Percentiles rank a stretch among this genome's conserved stretches.
These are phyloP conservation scores for Andinoacara biseriatus DNA, from an alignment of 2,113 vertebrate genomes.

Conservation along the genomic window DNA sequence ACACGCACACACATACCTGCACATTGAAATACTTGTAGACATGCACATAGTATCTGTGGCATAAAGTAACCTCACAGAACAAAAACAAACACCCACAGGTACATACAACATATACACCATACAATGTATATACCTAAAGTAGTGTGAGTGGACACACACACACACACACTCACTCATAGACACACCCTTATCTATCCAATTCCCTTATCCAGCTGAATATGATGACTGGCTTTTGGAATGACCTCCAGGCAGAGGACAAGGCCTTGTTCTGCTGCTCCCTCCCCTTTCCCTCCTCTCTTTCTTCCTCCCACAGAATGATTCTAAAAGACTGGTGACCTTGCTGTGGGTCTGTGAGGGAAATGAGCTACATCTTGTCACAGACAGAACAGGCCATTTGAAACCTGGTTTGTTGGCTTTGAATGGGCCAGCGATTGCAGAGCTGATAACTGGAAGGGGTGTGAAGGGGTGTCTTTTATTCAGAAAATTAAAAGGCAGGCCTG, in stretches of 20 bases:
- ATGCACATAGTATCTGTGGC: conserved; percentile 38
- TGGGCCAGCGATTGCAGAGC: conserved; percentile 84
- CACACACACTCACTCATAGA: conserved; percentile 24
- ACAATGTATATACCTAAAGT: background rate
- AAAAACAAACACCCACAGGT: conserved; percentile 30
- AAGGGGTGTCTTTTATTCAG: conserved; percentile 86
- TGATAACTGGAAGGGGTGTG: conserved; percentile 83
- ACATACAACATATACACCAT: conserved; percentile 2
- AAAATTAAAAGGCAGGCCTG: conserved; percentile 90
- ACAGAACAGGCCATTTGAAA: conserved; percentile 91
- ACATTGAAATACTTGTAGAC: conserved; percentile 24
- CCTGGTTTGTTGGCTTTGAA: conserved; percentile 91
- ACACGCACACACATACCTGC: background rate
- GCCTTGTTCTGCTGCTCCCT: conserved; percentile 87
- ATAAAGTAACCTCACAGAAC: conserved; percentile 3
- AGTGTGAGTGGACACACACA: background rate
- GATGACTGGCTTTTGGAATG: conserved; percentile 88
- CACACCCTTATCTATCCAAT: conserved; percentile 74
- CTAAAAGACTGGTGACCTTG: conserved; percentile 96
- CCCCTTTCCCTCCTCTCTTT: conserved; percentile 78
- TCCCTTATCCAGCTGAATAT: conserved; percentile 85
- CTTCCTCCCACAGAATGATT: conserved; percentile 91
- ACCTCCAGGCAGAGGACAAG: conserved; percentile 91
- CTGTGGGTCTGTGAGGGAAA: conserved; percentile 92
- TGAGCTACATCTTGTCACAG: conserved; percentile 94